Base-by-base conservation (phyloP, 2,888 invertebrate genomes). In the Phyto melanocephala region DNA sequence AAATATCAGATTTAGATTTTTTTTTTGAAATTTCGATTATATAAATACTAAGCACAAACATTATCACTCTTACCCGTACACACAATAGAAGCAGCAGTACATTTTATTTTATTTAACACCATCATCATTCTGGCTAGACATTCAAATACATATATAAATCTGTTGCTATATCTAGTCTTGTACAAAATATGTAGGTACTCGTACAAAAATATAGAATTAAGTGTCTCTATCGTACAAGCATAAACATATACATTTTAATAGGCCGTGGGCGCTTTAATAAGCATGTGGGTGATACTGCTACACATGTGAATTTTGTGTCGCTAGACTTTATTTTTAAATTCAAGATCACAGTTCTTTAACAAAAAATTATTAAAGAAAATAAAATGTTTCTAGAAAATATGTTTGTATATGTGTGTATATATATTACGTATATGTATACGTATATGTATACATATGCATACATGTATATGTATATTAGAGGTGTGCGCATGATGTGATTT, bases 41-140 rank as follows among this genome's bases (percentile, higher is more conserved):
- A 22, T 60, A n/a, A 17, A 37, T 24, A 54, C n/a, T n/a, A n/a
- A n/a, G n/a, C n/a, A n/a, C 54, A 54, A 10, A 54, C 24, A n/a
- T 54, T 54, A 28, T 24, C 15, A 15, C 13, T 28, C 20, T 15
- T 15, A 15, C 10, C n/a, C 58, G 13, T 37, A 40, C n/a, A 60
- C n/a, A 33, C n/a, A n/a, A n/a, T n/a, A n/a, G n/a, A n/a, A n/a
- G n/a, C n/a, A n/a, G n/a, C n/a, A n/a, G n/a, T n/a, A n/a, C n/a
- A n/a, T n/a, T n/a, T n/a, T 11, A 52, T 62, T 54, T 72, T 62
- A 72, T 54, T 74, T 80, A 67, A 56, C 80, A 80, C 68, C 54
- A 74, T 54, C 50, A 52, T 22, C 33, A 20, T 52, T 52, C 7
- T 62, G 74, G 62, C 67, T 60, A 77, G 70, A 77, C 71, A 42